Evolutionary conservation across 2,888 invertebrate species (phyloP).

Genomic region (Serripes groenlandicus): DNA sequence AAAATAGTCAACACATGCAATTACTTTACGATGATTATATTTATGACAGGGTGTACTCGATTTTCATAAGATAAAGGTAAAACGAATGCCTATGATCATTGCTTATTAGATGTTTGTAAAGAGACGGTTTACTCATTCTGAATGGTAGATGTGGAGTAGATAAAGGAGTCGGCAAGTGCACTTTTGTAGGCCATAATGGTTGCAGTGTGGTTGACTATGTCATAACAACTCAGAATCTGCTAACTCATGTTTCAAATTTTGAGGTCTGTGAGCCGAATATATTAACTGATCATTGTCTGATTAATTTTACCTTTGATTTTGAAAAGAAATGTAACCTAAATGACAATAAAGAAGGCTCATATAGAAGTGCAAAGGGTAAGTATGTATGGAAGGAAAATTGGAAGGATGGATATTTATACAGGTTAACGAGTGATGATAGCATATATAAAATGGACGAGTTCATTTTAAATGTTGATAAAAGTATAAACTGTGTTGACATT

Average conservation of each 20-base stretch:
- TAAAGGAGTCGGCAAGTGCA: not conserved
- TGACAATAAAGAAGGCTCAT: not conserved
- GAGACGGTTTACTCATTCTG: slow-evolving; percentile 22
- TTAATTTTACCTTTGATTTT: too few relatives aligned
- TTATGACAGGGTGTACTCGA: not conserved
- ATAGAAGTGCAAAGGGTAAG: not conserved
- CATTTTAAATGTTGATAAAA: not conserved
- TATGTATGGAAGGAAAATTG: too few relatives aligned
- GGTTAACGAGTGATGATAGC: not conserved
- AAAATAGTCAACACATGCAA: not conserved
- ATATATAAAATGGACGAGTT: not conserved
- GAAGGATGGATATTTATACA: not conserved
- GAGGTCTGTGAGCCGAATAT: too few relatives aligned
- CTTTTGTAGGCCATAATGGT: slow-evolving; percentile 16
- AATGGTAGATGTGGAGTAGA: slow-evolving; percentile 24
- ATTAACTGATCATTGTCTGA: too few relatives aligned
- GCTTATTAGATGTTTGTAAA: slow-evolving; percentile 25
- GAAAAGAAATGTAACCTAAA: not conserved
- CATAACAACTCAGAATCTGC: too few relatives aligned
- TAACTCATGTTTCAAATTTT: too few relatives aligned
- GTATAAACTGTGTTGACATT: not conserved
- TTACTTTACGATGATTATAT: slow-evolving; percentile 16
- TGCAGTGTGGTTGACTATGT: too few relatives aligned
- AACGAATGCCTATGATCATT: not conserved
- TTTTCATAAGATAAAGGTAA: slow-evolving; percentile 15